phyloP scores from a whole-genome alignment of 2,113 vertebrate genomes.

The Arothron firmamentum region DNA sequence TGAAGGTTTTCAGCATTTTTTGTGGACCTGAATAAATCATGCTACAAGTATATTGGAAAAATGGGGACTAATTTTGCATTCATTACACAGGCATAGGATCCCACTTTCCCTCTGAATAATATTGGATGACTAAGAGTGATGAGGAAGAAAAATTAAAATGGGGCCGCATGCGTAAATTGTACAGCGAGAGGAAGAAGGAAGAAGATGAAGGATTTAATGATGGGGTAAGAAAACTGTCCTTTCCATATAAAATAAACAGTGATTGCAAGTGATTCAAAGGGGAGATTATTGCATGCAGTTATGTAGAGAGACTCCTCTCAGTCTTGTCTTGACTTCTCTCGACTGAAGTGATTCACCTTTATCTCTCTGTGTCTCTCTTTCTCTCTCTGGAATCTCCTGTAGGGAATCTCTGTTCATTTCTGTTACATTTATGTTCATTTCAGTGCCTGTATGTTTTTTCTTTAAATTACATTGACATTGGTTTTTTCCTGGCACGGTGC shows the following conservation, averaged over 20 bases:
- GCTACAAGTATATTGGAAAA: slow-evolving; percentile 33
- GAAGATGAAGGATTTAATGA: slow-evolving; percentile 38
- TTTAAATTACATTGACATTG: slow-evolving; percentile 60
- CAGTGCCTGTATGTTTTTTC: slow-evolving; percentile 48
- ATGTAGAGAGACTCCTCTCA: slow-evolving; percentile 42
- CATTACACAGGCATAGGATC: slow-evolving; percentile 34
- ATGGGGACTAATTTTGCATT: slow-evolving; percentile 56
- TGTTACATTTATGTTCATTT: slow-evolving; percentile 54
- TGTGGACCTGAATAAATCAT: slow-evolving; percentile 30
- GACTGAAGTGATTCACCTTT: slow-evolving; percentile 38
- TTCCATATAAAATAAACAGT: slow-evolving; percentile 67
- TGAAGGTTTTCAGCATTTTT: slow-evolving; percentile 30
- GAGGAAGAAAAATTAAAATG: slow-evolving; percentile 21
- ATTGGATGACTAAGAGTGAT: slow-evolving; percentile 10
- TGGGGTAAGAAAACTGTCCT: slow-evolving; percentile 33
- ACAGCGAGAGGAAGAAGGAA: slow-evolving; percentile 30
- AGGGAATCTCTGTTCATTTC: slow-evolving; percentile 35
- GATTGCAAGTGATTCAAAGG: slow-evolving; percentile 53
- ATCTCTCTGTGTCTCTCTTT: slow-evolving; percentile 21
- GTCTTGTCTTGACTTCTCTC: slow-evolving; percentile 39
- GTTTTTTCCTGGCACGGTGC: slow-evolving; percentile 21
- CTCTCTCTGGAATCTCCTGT: slow-evolving; percentile 33
- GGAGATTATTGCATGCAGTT: slow-evolving; percentile 40
- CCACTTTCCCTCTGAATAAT: slow-evolving; percentile 29
- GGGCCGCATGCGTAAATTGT: slow-evolving; percentile 25